Conservation (phyloP, 2,797 vertebrate genomes). For the Vireo griseus region DNA sequence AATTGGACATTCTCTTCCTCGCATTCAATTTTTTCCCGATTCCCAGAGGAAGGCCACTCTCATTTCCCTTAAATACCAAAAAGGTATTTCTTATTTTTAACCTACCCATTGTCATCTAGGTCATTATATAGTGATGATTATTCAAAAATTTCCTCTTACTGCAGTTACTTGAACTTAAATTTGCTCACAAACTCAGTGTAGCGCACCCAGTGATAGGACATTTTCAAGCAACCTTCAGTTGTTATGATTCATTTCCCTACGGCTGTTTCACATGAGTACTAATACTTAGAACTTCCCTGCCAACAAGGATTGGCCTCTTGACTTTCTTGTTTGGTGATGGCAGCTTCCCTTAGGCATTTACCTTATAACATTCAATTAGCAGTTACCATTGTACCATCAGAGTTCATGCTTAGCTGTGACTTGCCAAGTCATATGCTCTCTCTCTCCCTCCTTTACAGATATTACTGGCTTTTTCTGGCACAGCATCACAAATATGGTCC, state of each 20-base stretch:
- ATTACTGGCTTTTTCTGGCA: not conserved
- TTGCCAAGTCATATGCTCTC: not conserved
- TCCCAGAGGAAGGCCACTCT: constrained; percentile 8
- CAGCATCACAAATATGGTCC: not conserved
- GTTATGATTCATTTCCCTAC: constrained; percentile 6
- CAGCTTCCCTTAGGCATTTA: not conserved
- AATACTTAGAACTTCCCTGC: constrained; percentile 7
- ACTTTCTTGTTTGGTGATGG: constrained; percentile 26
- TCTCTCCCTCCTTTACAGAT: not conserved
- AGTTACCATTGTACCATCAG: not conserved
- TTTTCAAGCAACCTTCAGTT: constrained; percentile 10
- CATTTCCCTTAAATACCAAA: constrained; percentile 37
- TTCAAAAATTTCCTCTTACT: constrained; percentile 36
- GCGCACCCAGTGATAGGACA: not conserved
- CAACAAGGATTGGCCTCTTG: constrained; percentile 19
- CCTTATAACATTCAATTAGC: not conserved
- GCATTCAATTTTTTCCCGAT: not conserved
- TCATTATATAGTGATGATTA: not conserved
- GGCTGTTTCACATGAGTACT: constrained; percentile 9
- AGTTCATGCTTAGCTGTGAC: not conserved
- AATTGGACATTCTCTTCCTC: constrained; percentile 35
- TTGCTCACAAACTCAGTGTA: not conserved
- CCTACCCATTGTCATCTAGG: constrained; percentile 36
- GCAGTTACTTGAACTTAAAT: constrained; percentile 8
- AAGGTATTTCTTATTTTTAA: constrained; percentile 41